These are phyloP conservation scores for Cyanoliseus patagonus DNA, from an alignment of 2,113 vertebrate genomes.

Conservation along the genomic window DNA sequence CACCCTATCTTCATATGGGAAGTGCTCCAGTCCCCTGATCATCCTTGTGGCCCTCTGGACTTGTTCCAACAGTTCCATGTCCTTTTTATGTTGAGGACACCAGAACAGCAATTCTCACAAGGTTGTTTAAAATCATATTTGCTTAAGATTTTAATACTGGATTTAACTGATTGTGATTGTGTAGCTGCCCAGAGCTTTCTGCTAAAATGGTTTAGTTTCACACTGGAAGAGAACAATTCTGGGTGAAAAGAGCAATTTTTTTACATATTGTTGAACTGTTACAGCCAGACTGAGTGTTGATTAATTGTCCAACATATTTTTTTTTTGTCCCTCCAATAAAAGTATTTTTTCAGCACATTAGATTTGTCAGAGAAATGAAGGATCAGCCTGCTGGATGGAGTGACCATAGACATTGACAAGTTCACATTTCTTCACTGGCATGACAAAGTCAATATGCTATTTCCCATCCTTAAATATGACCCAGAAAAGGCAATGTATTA, in stretches of 20 bases:
- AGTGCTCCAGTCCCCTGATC: no score
- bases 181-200: background rate
- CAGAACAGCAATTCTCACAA: background rate
- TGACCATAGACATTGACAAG: slow-evolving; percentile 29
- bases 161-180: background rate
- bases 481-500: slow-evolving; percentile 40
- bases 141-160: background rate
- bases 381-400: slow-evolving; percentile 3
- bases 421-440: slow-evolving; percentile 37
- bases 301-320: slow-evolving; percentile 17
- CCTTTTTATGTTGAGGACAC: no score
- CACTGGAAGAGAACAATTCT: background rate
- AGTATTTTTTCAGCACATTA: slow-evolving; percentile 14
- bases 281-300: background rate
- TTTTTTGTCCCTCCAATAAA: background rate
- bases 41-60: no score
- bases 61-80: no score
- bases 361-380: slow-evolving; percentile 3
- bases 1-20: no score
- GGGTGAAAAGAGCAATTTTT: background rate
- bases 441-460: slow-evolving; percentile 64
- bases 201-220: background rate
- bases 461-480: slow-evolving; percentile 60
- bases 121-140: background rate
- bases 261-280: background rate